Evolutionary conservation across 2,888 invertebrate species (phyloP).

Genomic region (Ramazzottius varieornatus): DNA sequence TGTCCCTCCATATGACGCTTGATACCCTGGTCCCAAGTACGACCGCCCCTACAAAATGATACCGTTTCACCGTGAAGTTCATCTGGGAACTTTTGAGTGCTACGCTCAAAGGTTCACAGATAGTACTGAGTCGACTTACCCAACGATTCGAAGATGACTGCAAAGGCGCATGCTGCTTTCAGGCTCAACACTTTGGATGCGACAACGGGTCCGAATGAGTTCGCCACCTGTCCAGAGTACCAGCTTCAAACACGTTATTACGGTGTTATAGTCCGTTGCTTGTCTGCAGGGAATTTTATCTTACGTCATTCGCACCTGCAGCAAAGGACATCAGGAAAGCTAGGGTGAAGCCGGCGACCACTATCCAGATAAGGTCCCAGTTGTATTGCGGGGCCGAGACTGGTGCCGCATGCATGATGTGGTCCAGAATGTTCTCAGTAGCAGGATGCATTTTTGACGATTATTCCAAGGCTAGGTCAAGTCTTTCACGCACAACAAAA

Average conservation of each 20-base stretch:
- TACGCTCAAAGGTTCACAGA: no score
- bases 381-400: background rate
- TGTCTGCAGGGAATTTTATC: no score
- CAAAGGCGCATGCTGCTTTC: slow-evolving; percentile 8
- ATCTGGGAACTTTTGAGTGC: no score
- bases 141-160: slow-evolving; percentile 8
- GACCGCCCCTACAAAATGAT: background rate
- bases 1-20: slow-evolving; percentile 5
- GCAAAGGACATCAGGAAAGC: slow-evolving; percentile 9
- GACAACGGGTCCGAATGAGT: slow-evolving; percentile 9
- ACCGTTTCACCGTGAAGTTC: background rate
- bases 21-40: slow-evolving; percentile 4
- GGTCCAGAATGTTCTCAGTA: no score
- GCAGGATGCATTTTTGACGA: no score
- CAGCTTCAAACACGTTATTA: no score
- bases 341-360: slow-evolving; percentile 8
- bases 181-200: slow-evolving; percentile 9
- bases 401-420: no score
- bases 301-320: slow-evolving; percentile 10
- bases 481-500: no score
- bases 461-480: no score
- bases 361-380: slow-evolving; percentile 6
- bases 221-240: no score
- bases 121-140: no score
- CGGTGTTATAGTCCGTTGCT: no score